phyloP scores from a whole-genome alignment of 2,888 invertebrate genomes.

The Ophion ventricosus region DNA sequence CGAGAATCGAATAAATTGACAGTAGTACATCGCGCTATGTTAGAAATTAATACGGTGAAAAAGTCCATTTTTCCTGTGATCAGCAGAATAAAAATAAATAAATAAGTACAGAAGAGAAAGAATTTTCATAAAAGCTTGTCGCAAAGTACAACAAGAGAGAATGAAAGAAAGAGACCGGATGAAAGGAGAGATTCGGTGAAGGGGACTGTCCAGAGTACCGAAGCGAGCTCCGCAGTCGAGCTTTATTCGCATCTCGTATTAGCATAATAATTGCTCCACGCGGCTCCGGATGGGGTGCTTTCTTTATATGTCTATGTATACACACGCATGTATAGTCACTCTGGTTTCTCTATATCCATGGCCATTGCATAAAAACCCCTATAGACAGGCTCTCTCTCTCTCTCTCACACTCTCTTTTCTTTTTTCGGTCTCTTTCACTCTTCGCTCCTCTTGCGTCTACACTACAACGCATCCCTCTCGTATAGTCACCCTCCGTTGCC shows the following conservation, averaged over 20 bases:
- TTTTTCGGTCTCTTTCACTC: background rate
- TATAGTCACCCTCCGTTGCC: slow-evolving; percentile 24
- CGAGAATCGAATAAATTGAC: background rate
- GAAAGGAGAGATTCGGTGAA: slow-evolving; percentile 44
- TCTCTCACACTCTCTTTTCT: slow-evolving; percentile 5
- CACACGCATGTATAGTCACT: slow-evolving; percentile 6
- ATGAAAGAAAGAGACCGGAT: slow-evolving; percentile 12
- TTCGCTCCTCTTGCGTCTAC: background rate
- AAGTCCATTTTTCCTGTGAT: background rate
- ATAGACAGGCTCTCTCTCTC: slow-evolving; percentile 37
- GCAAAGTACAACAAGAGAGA: slow-evolving; percentile 6
- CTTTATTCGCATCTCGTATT: slow-evolving; percentile 75
- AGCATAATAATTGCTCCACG: slow-evolving; percentile 79
- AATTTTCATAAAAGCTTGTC: slow-evolving; percentile 18
- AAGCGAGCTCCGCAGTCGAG: slow-evolving; percentile 52
- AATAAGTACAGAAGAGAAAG: background rate
- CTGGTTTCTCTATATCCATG: slow-evolving; percentile 43
- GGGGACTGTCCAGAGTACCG: slow-evolving; percentile 48
- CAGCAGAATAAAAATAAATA: background rate
- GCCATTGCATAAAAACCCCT: slow-evolving; percentile 51
- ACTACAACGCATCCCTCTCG: slow-evolving; percentile 18
- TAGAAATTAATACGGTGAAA: background rate
- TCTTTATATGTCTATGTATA: slow-evolving; percentile 15
- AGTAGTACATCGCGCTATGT: background rate
- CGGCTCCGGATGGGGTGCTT: slow-evolving; percentile 59